Evolutionary conservation across 2,888 invertebrate genomes (phyloP).

Genomic region (Cantharis nigra): DNA sequence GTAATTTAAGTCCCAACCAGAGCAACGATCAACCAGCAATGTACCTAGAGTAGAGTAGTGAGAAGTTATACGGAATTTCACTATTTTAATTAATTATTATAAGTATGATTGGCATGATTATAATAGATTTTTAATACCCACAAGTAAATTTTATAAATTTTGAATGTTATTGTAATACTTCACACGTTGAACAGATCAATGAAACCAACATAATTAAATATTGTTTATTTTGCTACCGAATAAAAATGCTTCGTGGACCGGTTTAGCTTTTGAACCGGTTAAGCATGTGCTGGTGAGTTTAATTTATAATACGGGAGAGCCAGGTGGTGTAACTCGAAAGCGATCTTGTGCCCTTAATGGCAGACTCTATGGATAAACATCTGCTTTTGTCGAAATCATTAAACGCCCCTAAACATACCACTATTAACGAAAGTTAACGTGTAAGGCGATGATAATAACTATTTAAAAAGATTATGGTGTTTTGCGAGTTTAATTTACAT

Average conservation of each 20-base stretch:
- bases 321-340: slow-evolving; percentile 1
- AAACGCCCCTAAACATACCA: not conserved
- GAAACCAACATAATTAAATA: not conserved
- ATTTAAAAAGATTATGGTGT: not conserved
- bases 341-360: not conserved
- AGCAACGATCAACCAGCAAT: too few relatives aligned
- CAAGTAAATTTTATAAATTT: not conserved
- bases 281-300: slow-evolving; percentile 6
- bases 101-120: too few relatives aligned
- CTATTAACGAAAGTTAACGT: not conserved
- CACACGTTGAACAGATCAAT: not conserved
- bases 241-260: not conserved
- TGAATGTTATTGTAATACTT: not conserved
- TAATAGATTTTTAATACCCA: not conserved
- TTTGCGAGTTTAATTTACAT: not conserved
- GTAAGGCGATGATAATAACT: not conserved
- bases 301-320: slow-evolving; percentile 5
- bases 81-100: too few relatives aligned
- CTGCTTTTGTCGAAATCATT: slow-evolving; percentile 1
- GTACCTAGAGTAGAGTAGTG: too few relatives aligned
- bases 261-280: slow-evolving; percentile 10
- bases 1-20: too few relatives aligned
- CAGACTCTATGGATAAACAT: not conserved
- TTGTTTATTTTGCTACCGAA: not conserved
- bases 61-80: too few relatives aligned